phyloP scores from a whole-genome alignment of 2,888 invertebrate species.

The Coenonympha glycerion region DNA sequence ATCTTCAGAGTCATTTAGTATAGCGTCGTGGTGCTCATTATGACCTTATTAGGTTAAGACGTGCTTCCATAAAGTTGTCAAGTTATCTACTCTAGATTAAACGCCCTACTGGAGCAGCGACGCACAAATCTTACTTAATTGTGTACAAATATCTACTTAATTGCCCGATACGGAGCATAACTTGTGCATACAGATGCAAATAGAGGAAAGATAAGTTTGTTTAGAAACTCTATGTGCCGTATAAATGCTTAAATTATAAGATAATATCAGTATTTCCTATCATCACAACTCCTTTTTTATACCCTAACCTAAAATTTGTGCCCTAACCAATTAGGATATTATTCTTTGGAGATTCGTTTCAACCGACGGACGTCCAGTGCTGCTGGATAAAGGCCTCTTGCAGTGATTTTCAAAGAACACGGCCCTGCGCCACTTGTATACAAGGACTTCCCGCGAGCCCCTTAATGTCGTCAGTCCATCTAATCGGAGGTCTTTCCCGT shows the following conservation, averaged over 20 bases:
- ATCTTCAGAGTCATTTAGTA: constrained; percentile 23
- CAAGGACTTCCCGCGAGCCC: no score
- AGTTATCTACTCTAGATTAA: constrained; percentile 14
- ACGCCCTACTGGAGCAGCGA: constrained; percentile 11
- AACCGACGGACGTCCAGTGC: no score
- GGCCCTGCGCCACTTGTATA: no score
- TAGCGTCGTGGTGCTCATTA: constrained; percentile 28
- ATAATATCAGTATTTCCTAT: no score
- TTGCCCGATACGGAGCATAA: constrained; percentile 6
- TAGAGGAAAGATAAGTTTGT: constrained; percentile 3
- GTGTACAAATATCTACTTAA: constrained; percentile 16
- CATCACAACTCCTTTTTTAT: no score
- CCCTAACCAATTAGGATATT: no score
- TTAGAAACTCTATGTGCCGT: not conserved
- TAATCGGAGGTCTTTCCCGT: no score
- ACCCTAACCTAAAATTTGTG: no score
- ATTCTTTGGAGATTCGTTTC: no score
- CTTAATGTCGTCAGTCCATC: no score
- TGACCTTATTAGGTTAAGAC: constrained; percentile 26
- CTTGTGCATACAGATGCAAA: constrained; percentile 12
- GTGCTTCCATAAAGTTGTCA: constrained; percentile 17
- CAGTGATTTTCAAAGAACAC: no score
- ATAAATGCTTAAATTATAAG: not conserved
- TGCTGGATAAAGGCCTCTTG: no score
- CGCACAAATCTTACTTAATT: constrained; percentile 20